Conservation (phyloP, 2,113 vertebrate species). For the Otis tarda region DNA sequence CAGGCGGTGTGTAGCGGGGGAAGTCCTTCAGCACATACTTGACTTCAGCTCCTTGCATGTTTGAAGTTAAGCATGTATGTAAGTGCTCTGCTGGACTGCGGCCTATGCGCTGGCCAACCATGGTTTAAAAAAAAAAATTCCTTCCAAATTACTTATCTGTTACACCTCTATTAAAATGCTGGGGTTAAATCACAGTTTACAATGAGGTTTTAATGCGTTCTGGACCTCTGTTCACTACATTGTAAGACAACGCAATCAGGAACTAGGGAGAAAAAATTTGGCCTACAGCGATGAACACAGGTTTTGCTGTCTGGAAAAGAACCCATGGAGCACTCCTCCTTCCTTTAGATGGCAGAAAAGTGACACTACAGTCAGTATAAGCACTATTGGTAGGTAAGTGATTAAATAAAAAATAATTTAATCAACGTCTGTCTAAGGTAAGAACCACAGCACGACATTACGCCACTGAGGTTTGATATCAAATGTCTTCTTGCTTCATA, state of each 20-base stretch:
- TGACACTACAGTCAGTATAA: not conserved
- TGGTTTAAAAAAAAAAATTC: not conserved
- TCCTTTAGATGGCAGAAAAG: constrained; percentile 56
- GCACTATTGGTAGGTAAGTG: not conserved
- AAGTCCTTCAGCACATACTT: constrained; percentile 52
- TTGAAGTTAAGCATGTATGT: constrained; percentile 39
- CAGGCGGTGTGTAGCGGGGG: not conserved
- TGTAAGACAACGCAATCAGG: rapidly evolving
- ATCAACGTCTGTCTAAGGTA: not conserved
- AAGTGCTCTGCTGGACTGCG: constrained; percentile 52
- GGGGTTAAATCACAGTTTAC: not conserved
- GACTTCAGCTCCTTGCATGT: constrained; percentile 7
- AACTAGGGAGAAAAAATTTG: not conserved
- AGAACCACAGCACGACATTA: not conserved
- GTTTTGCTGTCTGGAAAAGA: not conserved
- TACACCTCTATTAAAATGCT: not conserved
- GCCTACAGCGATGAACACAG: not conserved
- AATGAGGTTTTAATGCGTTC: not conserved
- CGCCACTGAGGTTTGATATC: not conserved
- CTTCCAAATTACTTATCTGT: not conserved
- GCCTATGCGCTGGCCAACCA: not conserved
- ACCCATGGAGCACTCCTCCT: not conserved
- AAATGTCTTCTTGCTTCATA: not conserved
- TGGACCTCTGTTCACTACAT: not conserved
- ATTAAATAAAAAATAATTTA: not conserved